phyloP scores from a whole-genome alignment of 2,113 vertebrate genomes.

The Theristicus caerulescens region DNA sequence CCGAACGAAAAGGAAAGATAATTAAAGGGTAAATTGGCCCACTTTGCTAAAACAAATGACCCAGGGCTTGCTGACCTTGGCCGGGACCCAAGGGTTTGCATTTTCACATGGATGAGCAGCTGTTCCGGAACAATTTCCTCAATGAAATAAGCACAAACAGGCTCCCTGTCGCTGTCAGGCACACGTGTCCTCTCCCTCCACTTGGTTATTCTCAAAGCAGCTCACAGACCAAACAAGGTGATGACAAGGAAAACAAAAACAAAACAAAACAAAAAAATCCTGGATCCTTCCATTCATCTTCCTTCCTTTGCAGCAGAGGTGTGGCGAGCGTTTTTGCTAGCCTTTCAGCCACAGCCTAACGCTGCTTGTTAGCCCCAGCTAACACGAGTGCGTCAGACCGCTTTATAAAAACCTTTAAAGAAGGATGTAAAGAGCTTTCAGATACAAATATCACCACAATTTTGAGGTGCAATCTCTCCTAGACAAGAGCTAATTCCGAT shows the following conservation, averaged over 20 bases:
- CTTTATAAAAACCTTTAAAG: background rate
- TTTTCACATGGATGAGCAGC: constrained; percentile 61
- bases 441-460: fast-evolving
- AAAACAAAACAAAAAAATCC: no score
- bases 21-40: constrained; percentile 51
- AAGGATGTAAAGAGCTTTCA: background rate
- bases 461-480: background rate
- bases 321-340: background rate
- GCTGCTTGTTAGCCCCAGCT: background rate
- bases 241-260: background rate
- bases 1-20: constrained; percentile 20
- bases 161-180: background rate
- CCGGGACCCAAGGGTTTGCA: constrained; percentile 43
- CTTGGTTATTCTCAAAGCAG: constrained; percentile 21
- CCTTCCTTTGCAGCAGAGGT: background rate
- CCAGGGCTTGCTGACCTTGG: constrained; percentile 61
- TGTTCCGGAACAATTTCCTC: constrained; percentile 64
- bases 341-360: background rate
- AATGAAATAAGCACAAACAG: constrained; percentile 50
- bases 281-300: background rate
- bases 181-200: constrained; percentile 1
- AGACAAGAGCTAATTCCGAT: background rate
- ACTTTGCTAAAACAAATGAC: constrained; percentile 54
- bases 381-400: fast-evolving
- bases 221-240: background rate